Conservation (phyloP, 2,113 vertebrate species). For the Phyllopteryx taeniolatus region DNA sequence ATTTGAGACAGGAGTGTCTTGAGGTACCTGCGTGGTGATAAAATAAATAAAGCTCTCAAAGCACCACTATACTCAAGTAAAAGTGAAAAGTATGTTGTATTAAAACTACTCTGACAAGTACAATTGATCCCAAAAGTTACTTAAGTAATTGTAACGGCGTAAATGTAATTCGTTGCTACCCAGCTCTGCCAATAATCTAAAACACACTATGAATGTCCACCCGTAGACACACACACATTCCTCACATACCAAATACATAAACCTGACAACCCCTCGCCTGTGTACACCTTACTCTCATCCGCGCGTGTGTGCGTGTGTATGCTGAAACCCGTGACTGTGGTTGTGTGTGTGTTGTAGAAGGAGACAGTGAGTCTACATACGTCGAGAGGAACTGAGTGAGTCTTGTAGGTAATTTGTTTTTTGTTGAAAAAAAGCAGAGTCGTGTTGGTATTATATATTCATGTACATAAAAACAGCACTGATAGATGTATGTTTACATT, state of each 20-base stretch:
- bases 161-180: neutral
- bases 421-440: conserved; percentile 27
- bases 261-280: conserved; percentile 46
- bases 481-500: conserved; percentile 6
- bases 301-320: conserved; percentile 14
- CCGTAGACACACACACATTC: conserved; percentile 52
- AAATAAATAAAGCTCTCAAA: no score
- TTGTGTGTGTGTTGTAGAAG: conserved; percentile 35
- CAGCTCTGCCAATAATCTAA: neutral
- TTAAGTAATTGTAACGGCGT: neutral
- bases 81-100: neutral
- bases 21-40: no score
- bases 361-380: conserved; percentile 51
- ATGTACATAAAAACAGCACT: conserved; percentile 36
- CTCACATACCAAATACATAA: conserved; percentile 58
- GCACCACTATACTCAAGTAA: neutral
- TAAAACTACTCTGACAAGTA: neutral
- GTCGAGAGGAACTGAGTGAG: conserved; percentile 25
- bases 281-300: conserved; percentile 40
- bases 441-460: conserved; percentile 11
- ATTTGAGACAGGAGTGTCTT: no score
- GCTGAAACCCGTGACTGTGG: conserved; percentile 6
- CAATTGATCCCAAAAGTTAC: neutral
- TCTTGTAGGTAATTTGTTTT: conserved; percentile 12
- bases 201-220: conserved; percentile 20